phyloP scores from a whole-genome alignment of 1,140 invertebrate species.

The Acyrthosiphon pisum region DNA sequence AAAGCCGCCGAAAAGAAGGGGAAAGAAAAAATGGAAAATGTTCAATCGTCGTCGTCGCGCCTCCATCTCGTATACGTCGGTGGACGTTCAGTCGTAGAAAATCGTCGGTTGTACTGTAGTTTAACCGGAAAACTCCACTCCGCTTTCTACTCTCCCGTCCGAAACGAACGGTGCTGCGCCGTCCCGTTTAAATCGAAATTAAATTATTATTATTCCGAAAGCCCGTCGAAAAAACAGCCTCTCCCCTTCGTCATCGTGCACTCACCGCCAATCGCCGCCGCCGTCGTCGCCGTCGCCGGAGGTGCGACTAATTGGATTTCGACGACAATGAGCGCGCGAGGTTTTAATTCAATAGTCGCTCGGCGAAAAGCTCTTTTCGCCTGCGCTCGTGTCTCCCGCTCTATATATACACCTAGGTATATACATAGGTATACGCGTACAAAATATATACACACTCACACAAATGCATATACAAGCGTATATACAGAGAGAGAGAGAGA shows the following conservation, averaged over 20 bases:
- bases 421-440: too few relatives aligned
- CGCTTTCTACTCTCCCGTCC: not conserved
- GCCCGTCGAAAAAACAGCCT: conserved; percentile 48
- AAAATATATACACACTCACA: too few relatives aligned
- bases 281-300: not conserved
- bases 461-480: too few relatives aligned
- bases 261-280: not conserved
- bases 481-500: too few relatives aligned
- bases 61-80: not conserved
- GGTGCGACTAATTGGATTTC: conserved; percentile 54
- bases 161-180: not conserved
- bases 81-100: not conserved
- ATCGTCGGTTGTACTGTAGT: not conserved
- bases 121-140: conserved; percentile 20
- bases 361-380: conserved; percentile 30
- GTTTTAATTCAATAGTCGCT: conserved; percentile 55
- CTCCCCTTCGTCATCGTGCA: not conserved
- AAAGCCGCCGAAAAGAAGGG: not conserved
- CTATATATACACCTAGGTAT: not conserved
- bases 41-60: conserved; percentile 7
- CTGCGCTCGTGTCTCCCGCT: not conserved
- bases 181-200: conserved; percentile 54
- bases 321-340: conserved; percentile 49
- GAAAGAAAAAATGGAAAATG: not conserved
- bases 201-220: conserved; percentile 56